These are phyloP conservation scores for Pharmacophagus antenor DNA, from an alignment of 2,888 invertebrate species.

Conservation along the genomic window DNA sequence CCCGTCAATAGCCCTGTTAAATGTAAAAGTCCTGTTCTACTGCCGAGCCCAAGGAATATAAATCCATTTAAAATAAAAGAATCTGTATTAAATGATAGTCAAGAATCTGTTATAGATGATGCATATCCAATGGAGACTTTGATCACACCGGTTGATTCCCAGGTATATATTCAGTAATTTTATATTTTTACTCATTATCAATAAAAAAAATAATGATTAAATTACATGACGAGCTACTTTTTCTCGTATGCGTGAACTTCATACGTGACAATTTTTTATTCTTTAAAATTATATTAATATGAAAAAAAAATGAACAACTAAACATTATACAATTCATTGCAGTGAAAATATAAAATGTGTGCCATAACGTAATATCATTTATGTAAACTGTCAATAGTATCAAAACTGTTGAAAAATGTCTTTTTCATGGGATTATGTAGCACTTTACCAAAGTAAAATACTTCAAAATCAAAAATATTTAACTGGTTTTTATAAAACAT, in stretches of 20 bases:
- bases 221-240: background rate
- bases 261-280: too few relatives aligned
- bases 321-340: too few relatives aligned
- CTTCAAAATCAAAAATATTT: background rate
- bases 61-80: slow-evolving; percentile 47
- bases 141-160: slow-evolving; percentile 59
- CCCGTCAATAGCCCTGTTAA: slow-evolving; percentile 47
- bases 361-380: too few relatives aligned
- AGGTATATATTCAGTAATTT: slow-evolving; percentile 45
- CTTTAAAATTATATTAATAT: too few relatives aligned
- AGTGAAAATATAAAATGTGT: too few relatives aligned
- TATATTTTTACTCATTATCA: background rate
- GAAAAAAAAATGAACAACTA: too few relatives aligned
- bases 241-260: background rate
- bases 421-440: too few relatives aligned
- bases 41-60: slow-evolving; percentile 45
- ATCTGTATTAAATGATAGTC: slow-evolving; percentile 38
- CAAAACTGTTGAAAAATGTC: too few relatives aligned
- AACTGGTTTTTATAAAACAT: background rate
- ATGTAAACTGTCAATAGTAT: too few relatives aligned
- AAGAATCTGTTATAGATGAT: slow-evolving; percentile 66
- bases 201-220: too few relatives aligned
- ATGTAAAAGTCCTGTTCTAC: slow-evolving; percentile 54
- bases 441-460: too few relatives aligned
- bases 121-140: slow-evolving; percentile 61